Evolutionary conservation across 2,797 vertebrate genomes (phyloP).

Genomic region (Microhierax caerulescens): DNA sequence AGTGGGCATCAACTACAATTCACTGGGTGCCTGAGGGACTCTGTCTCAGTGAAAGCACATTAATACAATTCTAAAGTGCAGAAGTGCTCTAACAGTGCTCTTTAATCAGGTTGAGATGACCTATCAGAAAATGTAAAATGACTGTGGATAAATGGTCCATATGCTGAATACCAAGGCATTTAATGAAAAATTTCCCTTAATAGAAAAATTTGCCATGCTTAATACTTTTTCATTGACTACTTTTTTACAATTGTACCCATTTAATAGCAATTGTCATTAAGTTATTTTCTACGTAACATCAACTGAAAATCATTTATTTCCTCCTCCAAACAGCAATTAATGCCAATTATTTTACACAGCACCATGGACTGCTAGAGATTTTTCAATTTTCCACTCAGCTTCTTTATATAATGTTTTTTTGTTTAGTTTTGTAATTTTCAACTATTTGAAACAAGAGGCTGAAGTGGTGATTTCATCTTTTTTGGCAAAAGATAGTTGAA

Average conservation of each 20-base stretch:
- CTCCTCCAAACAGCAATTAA: constrained; percentile 78
- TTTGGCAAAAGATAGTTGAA: not conserved
- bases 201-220: constrained; percentile 51
- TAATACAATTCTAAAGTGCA: not conserved
- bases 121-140: constrained; percentile 1
- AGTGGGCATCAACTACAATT: not conserved
- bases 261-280: constrained; percentile 77
- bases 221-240: constrained; percentile 65
- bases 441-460: not conserved
- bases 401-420: constrained; percentile 46
- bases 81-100: not conserved
- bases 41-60: not conserved
- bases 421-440: constrained; percentile 14
- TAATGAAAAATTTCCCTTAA: constrained; percentile 30
- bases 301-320: constrained; percentile 78
- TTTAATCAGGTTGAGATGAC: not conserved
- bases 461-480: not conserved
- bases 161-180: constrained; percentile 16
- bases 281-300: constrained; percentile 74
- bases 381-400: constrained; percentile 74
- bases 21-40: not conserved
- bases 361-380: constrained; percentile 56
- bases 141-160: not conserved
- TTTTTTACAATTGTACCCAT: constrained; percentile 67
- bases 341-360: constrained; percentile 74